Conservation (phyloP, 2,888 invertebrate genomes). For the Philaethria dido region DNA sequence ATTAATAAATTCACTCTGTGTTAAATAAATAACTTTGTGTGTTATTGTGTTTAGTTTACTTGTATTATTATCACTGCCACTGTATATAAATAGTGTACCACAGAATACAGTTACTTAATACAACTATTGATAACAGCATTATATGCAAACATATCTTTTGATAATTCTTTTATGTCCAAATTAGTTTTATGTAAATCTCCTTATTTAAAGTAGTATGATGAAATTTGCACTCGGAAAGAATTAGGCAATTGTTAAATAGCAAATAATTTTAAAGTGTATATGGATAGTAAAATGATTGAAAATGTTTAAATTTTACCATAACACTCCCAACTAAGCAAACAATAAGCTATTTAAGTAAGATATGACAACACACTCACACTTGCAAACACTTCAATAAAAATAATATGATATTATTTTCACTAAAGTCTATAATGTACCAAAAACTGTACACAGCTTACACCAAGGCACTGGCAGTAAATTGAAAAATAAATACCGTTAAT, state of each 20-base stretch:
- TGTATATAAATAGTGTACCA: slow-evolving; percentile 6
- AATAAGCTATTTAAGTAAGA: slow-evolving; percentile 2
- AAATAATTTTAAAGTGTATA: neutral
- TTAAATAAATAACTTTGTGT: slow-evolving; percentile 2
- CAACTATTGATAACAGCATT: slow-evolving; percentile 17
- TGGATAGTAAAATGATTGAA: neutral
- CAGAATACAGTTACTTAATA: neutral
- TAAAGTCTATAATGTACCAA: neutral
- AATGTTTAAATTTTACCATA: neutral
- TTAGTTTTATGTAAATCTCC: no score
- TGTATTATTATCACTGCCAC: slow-evolving; percentile 8
- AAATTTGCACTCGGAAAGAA: no score
- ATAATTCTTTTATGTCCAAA: neutral
- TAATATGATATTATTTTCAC: neutral
- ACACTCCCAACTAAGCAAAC: neutral
- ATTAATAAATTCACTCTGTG: slow-evolving; percentile 12
- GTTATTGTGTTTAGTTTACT: slow-evolving; percentile 3
- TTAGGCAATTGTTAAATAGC: neutral
- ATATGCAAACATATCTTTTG: slow-evolving; percentile 13
- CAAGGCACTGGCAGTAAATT: neutral
- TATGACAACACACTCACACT: neutral
- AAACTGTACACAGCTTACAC: neutral
- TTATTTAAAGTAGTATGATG: no score
- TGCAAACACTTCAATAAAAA: neutral
- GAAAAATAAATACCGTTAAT: slow-evolving; percentile 77